A percentile compares a stretch with the other conserved stretches of the same genome.
Conservation (phyloP, 2,888 invertebrate genomes). For the Odontothrips loti region DNA sequence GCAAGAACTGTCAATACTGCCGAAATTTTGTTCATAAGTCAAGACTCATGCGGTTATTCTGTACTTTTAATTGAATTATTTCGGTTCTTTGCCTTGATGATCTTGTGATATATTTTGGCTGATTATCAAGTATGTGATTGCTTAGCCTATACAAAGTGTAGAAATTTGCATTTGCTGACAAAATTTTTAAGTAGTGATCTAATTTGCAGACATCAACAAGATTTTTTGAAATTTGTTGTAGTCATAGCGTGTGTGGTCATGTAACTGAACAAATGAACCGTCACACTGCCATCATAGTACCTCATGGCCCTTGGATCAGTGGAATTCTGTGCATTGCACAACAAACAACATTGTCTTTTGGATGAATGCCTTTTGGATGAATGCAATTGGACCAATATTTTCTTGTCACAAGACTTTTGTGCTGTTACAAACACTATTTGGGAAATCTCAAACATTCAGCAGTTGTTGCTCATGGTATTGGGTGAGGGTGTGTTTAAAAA, state of each 20-base stretch:
- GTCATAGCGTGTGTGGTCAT: no score
- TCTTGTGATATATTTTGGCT: slow-evolving; percentile 20
- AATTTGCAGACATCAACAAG: neutral
- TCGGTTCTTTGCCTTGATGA: slow-evolving; percentile 9
- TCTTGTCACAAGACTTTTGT: neutral
- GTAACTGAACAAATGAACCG: neutral
- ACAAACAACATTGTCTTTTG: neutral
- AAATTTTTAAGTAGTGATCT: neutral
- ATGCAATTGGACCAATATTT: neutral
- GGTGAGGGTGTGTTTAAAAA: no score
- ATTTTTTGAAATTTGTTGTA: no score
- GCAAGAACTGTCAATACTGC: slow-evolving; percentile 21
- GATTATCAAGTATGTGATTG: slow-evolving; percentile 18
- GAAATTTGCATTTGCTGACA: neutral
- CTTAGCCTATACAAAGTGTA: neutral
- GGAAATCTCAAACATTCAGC: no score
- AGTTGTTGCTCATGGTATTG: no score
- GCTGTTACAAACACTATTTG: neutral
- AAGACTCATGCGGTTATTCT: slow-evolving; percentile 19
- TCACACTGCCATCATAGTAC: slow-evolving; percentile 15
- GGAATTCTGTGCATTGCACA: neutral
- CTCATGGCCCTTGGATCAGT: neutral
- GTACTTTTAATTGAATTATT: slow-evolving; percentile 12
- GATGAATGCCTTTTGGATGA: neutral
- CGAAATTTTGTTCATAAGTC: neutral